Base-by-base conservation (phyloP, 2,888 invertebrate genomes). In the Bembecia ichneumoniformis region DNA sequence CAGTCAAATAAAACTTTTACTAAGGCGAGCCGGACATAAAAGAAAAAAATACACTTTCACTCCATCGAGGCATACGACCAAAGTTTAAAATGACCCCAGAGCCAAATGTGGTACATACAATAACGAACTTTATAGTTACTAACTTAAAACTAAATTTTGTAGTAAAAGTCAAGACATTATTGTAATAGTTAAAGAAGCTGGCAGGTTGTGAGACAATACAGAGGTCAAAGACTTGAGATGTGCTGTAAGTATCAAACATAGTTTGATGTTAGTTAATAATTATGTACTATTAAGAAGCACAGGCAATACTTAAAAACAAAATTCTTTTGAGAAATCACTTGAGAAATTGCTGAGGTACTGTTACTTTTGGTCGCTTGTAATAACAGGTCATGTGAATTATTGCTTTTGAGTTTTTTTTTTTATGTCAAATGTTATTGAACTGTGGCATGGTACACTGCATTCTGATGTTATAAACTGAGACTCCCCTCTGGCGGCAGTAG, bases 21-120 rank as follows among this genome's bases (percentile, higher is more conserved):
- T 76, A 55, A 60, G 61, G 55, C 66, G 62, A 81, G 73, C 77
- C 80, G 80, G 82, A 81, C 77, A 66, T 69, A 68, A 66, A 68
- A 67, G 66, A 73, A 75, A 77, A 77, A 76, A 77, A 73, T 74
- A 66, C 57, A 83, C 86, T 86, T 86, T 86, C 86, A 80, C 86
- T 82, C 71, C 61, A 63, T 54, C 54, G 57, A 51, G 57, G 56
- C 48, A 43, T 1, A 28, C 14, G n/a, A 46, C 52, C n/a, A 58
- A 57, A 62, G 55, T 63, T 59, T 46, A 59, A 68, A 76, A 66
- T 46, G 70, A 58, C 57, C 35, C 56, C 65, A 63, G 50, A 14
- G 17, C 45, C 48, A 50, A 20, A 43, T 44, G 16, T n/a, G n/a
- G 5, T 43, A 7, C 50, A 61, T 3, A 43, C 49, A 17, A 74